Evolutionary conservation across 1,140 invertebrate species (phyloP), one percentile per base, ranked within the genome.

Genomic region (Saccostrea glomerata): DNA sequence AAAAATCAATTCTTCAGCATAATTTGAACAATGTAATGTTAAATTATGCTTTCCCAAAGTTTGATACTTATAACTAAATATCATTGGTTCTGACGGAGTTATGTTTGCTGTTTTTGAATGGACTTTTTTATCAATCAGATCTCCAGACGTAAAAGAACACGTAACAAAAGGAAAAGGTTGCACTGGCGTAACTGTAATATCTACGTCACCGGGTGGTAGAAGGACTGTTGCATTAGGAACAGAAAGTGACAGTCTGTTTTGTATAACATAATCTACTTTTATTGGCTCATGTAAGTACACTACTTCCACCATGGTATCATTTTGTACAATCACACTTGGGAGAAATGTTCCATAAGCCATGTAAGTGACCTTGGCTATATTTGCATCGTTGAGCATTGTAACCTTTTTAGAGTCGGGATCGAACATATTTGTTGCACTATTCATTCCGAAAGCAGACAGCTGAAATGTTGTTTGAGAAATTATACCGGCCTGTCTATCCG

Each of bases 21-120:
- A 84, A 77, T 90, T 90, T 25, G 86, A 87, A 84, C 89, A 90
- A 47, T 90, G 84, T 0, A 90, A 47, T 86, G 47, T 85, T 12
- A 90, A 66, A 0, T 15, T 13, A 73, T 90, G 89, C 25, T 87
- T 58, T 9, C 89, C 89, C 2, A 90, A 77, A 12, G 89, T 90
- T 17, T 83, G 47, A 70, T 90, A 90, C 55, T 12, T 58, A 70
- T 66, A 86, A 36, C 47, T 58, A 56, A 88, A 25, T 25, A 66
- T 54, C 23, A 90, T 54, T 11, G 89, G 87, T 17, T 86, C 40
- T 15, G 54, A 12, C 25, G 9, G 15, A 12, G 89, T 90, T 2
- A 90, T 88, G 56, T 90, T 90, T 66, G 56, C 56, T 83, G 30
- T 36, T 36, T 56, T 36, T 6, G 11, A 12, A 20, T 83, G 23